Evolutionary conservation across 1,140 invertebrate genomes (phyloP), one percentile per base, ranked within the genome.

Genomic region (Drosophila oshimai): DNA sequence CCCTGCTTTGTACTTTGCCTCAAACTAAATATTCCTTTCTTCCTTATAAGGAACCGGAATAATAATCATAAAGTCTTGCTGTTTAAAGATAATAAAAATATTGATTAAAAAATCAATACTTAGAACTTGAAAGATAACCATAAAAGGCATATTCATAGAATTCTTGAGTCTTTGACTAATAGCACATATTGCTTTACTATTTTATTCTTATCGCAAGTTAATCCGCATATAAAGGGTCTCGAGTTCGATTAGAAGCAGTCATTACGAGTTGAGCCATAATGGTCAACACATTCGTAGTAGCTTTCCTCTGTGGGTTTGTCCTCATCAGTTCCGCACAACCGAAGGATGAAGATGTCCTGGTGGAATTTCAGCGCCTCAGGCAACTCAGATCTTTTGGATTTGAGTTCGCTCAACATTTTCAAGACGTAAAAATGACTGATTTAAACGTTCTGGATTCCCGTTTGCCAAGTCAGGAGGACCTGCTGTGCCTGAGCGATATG

Each of bases 341-440:
- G 0, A 28, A 9, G 1, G 34, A 36, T 1, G 26, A 6, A 2
- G 12, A 20, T n/a, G 26, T 37, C 12, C 10, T 42, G 12, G 13
- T n/a, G 29, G 13, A 39, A 4, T 51, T 68, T 6, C 17, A 54
- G 6, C 9, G 26, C 0, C 10, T 72, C 5, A 29, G 12, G 2
- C 28, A 41, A 29, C 13, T 65, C 2, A 49, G 57, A 24, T 29
- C 58, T 0, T 20, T 72, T 4, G 20, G 24, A 26, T n/a, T 29
- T 0, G 54, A 73, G 6, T 39, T 72, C 3, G 12, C 6, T 0
- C 5, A 69, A 6, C 22, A 74, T 6, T 70, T 31, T 6, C 13
- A 2, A 10, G 61, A 12, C 18, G 51, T 6, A 0, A 24, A 42
- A 2, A 6, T 13, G 0, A 0, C 3, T 41, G 7, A 13, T 10